Conservation (phyloP, 2,888 invertebrate genomes). For the Caenorhabditis sp. region DNA sequence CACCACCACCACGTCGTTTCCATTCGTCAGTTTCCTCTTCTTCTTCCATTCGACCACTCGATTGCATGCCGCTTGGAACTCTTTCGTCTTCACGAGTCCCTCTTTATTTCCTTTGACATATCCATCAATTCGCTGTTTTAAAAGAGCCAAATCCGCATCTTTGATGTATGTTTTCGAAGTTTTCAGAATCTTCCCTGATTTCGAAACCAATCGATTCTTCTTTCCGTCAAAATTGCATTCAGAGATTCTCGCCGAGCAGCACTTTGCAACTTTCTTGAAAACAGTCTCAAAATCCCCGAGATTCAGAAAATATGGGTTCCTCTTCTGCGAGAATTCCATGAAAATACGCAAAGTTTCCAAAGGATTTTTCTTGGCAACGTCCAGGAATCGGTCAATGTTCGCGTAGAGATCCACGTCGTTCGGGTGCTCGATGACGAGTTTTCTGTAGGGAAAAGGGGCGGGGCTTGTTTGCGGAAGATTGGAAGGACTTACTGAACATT, state of each 20-base stretch:
- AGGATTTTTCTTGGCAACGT: neutral
- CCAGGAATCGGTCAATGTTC: conserved; percentile 2
- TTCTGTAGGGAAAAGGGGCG: neutral
- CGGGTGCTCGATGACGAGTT: conserved; percentile 11
- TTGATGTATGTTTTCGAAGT: conserved; percentile 6
- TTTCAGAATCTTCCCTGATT: neutral
- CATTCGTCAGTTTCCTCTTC: conserved; percentile 11
- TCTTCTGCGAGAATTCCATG: neutral
- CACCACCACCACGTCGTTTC: conserved; percentile 34
- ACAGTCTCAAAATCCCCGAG: conserved; percentile 1
- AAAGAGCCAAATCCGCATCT: neutral
- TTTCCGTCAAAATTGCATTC: neutral
- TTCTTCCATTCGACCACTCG: conserved; percentile 31
- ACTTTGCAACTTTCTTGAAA: conserved; percentile 1
- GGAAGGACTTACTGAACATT: conserved; percentile 3
- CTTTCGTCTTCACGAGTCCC: conserved; percentile 35
- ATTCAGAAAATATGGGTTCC: conserved; percentile 27
- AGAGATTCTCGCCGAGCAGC: neutral
- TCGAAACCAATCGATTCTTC: neutral
- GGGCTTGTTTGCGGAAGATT: neutral
- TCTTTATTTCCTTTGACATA: conserved; percentile 31
- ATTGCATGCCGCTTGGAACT: conserved; percentile 1
- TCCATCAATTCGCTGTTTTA: conserved; percentile 36
- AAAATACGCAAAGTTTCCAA: conserved; percentile 9
- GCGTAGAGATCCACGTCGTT: neutral